Conservation (phyloP, 2,113 vertebrate species). For the Craseonycteris thonglongyai region DNA sequence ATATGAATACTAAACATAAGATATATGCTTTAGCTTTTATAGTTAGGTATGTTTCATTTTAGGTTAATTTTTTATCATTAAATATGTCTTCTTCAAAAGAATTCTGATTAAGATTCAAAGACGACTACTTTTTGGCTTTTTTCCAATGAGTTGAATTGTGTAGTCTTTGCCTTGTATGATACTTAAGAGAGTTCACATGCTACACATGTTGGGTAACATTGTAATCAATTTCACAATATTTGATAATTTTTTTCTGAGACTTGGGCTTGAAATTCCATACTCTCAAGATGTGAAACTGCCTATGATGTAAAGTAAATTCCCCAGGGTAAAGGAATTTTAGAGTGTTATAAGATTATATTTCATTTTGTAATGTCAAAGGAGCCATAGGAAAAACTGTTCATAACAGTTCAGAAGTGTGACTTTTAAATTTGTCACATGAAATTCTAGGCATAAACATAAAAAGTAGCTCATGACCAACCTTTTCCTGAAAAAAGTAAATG, state of each 20-base stretch:
- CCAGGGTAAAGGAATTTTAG: slow-evolving; percentile 75
- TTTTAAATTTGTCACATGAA: slow-evolving; percentile 81
- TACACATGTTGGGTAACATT: slow-evolving; percentile 34
- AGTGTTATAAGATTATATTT: slow-evolving; percentile 79
- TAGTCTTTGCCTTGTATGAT: background rate
- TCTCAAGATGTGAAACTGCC: slow-evolving; percentile 73
- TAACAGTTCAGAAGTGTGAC: slow-evolving; percentile 79
- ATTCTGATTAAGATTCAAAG: background rate
- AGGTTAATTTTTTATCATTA: background rate
- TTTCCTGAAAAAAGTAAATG: slow-evolving; percentile 45
- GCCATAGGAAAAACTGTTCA: slow-evolving; percentile 80
- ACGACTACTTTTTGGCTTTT: background rate
- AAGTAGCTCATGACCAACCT: slow-evolving; percentile 57
- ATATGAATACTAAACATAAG: background rate
- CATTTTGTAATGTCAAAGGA: slow-evolving; percentile 80
- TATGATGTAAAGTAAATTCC: slow-evolving; percentile 78
- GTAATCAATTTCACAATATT: slow-evolving; percentile 66
- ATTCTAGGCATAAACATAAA: slow-evolving; percentile 78
- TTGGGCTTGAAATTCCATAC: slow-evolving; percentile 64
- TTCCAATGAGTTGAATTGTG: background rate
- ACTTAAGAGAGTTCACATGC: background rate
- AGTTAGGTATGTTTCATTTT: background rate
- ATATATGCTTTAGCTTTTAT: background rate
- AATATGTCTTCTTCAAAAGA: background rate
- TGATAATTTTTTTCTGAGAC: slow-evolving; percentile 37